Evolutionary conservation across 2,113 vertebrate species (phyloP).

Genomic region (Craseonycteris thonglongyai): DNA sequence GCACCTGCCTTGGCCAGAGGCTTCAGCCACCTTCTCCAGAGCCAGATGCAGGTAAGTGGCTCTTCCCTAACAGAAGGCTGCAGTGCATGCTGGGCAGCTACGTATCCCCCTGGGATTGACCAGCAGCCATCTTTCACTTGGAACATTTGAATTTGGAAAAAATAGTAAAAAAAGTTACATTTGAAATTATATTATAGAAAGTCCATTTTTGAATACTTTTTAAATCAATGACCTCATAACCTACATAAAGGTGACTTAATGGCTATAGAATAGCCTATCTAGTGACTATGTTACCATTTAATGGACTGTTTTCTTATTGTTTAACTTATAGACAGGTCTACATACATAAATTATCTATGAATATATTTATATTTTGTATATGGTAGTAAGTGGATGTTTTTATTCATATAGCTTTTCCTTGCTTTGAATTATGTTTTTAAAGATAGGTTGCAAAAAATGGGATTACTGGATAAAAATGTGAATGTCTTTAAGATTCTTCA

Average conservation of each 20-base stretch:
- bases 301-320: background rate
- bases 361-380: background rate
- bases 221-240: background rate
- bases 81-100: background rate
- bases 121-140: background rate
- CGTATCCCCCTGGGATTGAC: background rate
- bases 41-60: slow-evolving; percentile 55
- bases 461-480: background rate
- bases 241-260: background rate
- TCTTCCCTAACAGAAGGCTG: background rate
- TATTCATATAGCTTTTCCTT: background rate
- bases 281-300: background rate
- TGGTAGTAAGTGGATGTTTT: background rate
- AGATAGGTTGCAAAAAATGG: background rate
- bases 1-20: background rate
- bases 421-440: slow-evolving; percentile 20
- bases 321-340: background rate
- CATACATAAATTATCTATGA: background rate
- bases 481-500: background rate
- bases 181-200: background rate
- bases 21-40: slow-evolving; percentile 5
- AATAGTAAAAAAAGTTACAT: background rate
- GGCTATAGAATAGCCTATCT: background rate
- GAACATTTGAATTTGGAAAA: slow-evolving; percentile 1
- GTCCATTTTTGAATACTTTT: background rate